These are phyloP conservation scores for Drosophila santomea DNA, from an alignment of 1,140 invertebrate genomes.

Conservation along the genomic window DNA sequence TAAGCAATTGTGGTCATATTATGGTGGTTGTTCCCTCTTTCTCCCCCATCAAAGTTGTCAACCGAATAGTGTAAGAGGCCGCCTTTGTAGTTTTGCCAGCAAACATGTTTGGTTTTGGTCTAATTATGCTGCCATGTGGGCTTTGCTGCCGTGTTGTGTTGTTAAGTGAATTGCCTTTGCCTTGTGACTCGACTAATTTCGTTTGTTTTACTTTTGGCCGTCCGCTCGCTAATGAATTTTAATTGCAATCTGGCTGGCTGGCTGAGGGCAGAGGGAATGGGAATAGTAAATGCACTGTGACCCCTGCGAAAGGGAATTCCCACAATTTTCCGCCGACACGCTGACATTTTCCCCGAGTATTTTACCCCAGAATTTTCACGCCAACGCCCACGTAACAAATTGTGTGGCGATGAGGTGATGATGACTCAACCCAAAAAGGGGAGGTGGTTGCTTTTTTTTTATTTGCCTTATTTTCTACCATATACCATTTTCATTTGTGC, in stretches of 20 bases:
- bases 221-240: conserved; percentile 65
- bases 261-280: not conserved
- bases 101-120: conserved; percentile 52
- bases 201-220: conserved; percentile 19
- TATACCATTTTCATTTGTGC: not conserved
- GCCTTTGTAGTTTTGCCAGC: conserved; percentile 34
- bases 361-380: conserved; percentile 75
- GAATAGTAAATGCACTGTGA: conserved; percentile 40
- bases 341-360: conserved; percentile 48
- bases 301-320: conserved; percentile 18
- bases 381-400: conserved; percentile 68
- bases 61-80: conserved; percentile 3
- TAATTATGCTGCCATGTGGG: conserved; percentile 53
- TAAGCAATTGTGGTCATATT: conserved; percentile 14
- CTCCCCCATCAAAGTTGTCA: conserved; percentile 35
- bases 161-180: conserved; percentile 72
- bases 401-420: conserved; percentile 25
- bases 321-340: conserved; percentile 15
- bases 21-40: conserved; percentile 21
- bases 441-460: conserved; percentile 1
- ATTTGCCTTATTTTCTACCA: not conserved
- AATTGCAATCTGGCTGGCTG: conserved; percentile 54
- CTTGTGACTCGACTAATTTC: conserved; percentile 68
- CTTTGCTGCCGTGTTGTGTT: conserved; percentile 56
- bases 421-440: conserved; percentile 45